Base-by-base conservation (phyloP, 1,140 invertebrate species). In the Papilio aristodemus region DNA sequence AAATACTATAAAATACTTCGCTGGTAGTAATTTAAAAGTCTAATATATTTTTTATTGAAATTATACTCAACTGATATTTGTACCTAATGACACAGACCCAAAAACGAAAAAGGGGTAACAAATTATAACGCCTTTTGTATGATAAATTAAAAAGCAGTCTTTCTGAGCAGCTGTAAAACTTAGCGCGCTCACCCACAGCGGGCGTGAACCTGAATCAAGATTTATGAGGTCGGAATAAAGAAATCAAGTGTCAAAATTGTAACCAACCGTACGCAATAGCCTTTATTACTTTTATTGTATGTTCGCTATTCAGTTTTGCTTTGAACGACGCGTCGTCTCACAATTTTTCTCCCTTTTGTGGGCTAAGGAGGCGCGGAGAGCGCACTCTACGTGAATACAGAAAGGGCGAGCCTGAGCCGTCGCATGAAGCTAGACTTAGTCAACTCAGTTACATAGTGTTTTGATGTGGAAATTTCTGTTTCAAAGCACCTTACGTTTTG, bases 221-320 rank as follows among this genome's bases (percentile, higher is more conserved):
- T 82, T 83, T 79, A 84, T 74, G 77, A 73, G 64, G 14, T 43
- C 22, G 79, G 84, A 80, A 85, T 86, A 77, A 88, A 87, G 83
- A 85, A 86, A 85, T 85, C 79, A 82, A 74, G 77, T 80, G 78
- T 84, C 77, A 81, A 76, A 82, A 83, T 87, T 83, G 83, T 70
- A 76, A 75, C 75, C 63, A 71, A 72, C 74, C 75, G 74, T 77
- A 71, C 77, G 71, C 73, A 76, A 70, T 71, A 67, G 46, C 69
- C 68, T 73, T 77, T 76, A 83, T 78, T 69, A 74, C 13, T 71
- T 74, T 75, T 81, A 79, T 80, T 80, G 80, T 75, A 73, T 59
- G 73, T 58, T 64, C 63, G 64, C 74, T 66, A 83, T 86, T 86
- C 79, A 85, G 80, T 74, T 75, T 74, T 74, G 75, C 82, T 83